These are phyloP conservation scores for Phlogophora meticulosa DNA, from an alignment of 2,888 invertebrate species.

Conservation along the genomic window DNA sequence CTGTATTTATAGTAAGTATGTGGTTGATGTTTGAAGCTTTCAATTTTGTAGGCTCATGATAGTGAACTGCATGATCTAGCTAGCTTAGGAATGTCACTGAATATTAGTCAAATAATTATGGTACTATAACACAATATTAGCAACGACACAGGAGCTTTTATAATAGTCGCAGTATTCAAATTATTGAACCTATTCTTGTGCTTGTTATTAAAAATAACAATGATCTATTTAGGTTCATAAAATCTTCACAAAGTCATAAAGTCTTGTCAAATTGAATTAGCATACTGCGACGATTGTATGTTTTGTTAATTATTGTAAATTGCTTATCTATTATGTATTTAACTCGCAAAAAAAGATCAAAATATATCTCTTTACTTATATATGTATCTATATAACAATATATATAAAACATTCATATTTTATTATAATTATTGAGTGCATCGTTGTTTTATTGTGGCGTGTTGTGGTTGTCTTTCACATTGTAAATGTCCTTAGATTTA, in stretches of 20 bases:
- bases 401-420: conserved; percentile 14
- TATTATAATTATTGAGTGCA: conserved; percentile 14
- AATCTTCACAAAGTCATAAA: no score
- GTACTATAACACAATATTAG: conserved; percentile 39
- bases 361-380: conserved; percentile 66
- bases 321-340: conserved; percentile 55
- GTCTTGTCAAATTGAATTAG: conserved; percentile 8
- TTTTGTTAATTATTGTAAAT: conserved; percentile 37
- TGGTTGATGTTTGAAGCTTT: conserved; percentile 54
- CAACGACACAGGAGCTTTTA: conserved; percentile 49
- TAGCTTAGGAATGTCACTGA: conserved; percentile 46
- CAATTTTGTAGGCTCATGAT: conserved; percentile 51
- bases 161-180: conserved; percentile 37
- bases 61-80: conserved; percentile 57
- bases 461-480: conserved; percentile 48
- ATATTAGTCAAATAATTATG: conserved; percentile 45
- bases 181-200: background rate
- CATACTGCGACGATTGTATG: conserved; percentile 40
- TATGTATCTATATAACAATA: conserved; percentile 43
- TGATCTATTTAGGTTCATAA: background rate
- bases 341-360: conserved; percentile 37
- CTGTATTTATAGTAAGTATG: conserved; percentile 60
- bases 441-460: conserved; percentile 41
- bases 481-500: conserved; percentile 42
- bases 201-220: background rate